Percentiles rank a stretch among this genome's conserved stretches.
These are phyloP conservation scores for Sebastes vulpes DNA, from an alignment of 2,797 vertebrate species.

Conservation along the genomic window DNA sequence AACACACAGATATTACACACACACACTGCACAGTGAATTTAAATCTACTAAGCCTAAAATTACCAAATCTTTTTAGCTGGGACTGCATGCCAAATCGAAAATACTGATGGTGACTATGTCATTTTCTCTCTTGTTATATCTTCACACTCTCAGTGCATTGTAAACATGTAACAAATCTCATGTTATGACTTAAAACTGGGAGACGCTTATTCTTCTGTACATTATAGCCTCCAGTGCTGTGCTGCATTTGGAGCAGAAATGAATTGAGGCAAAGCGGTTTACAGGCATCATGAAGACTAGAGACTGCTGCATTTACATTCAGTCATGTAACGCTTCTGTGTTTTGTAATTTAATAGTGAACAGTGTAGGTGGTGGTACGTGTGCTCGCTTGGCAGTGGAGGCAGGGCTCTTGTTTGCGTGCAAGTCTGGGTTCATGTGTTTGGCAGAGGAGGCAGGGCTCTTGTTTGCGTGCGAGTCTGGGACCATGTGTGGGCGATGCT, in stretches of 20 bases:
- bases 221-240: constrained; percentile 48
- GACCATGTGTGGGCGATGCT: constrained; percentile 84
- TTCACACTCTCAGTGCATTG: constrained; percentile 6
- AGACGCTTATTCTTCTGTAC: constrained; percentile 19
- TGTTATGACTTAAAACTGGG: constrained; percentile 11
- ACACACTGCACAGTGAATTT: background rate
- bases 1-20: background rate
- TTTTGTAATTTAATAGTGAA: constrained; percentile 75
- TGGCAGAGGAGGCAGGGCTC: constrained; percentile 75
- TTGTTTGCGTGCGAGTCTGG: constrained; percentile 83
- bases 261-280: constrained; percentile 52
- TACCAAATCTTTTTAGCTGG: background rate
- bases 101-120: background rate
- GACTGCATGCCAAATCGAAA: background rate
- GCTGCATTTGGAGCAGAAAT: constrained; percentile 71
- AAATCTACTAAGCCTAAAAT: background rate
- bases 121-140: background rate
- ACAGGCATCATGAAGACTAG: constrained; percentile 41
- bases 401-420: constrained; percentile 76
- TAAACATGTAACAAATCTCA: constrained; percentile 19
- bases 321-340: constrained; percentile 64
- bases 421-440: constrained; percentile 76
- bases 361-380: constrained; percentile 77
- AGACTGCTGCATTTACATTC: constrained; percentile 58
- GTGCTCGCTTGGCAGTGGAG: constrained; percentile 72